phyloP scores from a whole-genome alignment of 1,140 invertebrate genomes.

The Tigriopus japonicus region DNA sequence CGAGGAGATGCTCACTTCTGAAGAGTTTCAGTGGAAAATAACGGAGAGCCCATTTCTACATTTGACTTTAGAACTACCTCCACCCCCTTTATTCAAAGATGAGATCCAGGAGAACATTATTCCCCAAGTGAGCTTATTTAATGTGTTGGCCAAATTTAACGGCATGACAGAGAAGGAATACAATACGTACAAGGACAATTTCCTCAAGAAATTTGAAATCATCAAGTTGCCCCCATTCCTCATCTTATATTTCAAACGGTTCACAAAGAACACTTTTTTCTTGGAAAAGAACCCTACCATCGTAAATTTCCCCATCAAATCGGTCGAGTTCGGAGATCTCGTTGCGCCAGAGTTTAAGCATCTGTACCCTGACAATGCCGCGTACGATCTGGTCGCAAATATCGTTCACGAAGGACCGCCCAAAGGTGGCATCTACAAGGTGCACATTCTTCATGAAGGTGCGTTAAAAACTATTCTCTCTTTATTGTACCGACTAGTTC shows the following conservation, averaged over 20 bases:
- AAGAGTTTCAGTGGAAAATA: conserved; percentile 69
- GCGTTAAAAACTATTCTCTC: conserved; percentile 21
- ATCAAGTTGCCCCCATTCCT: conserved; percentile 86
- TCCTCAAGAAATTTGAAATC: conserved; percentile 90
- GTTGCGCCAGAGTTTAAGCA: conserved; percentile 61
- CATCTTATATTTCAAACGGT: conserved; percentile 91
- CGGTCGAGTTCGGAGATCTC: conserved; percentile 93
- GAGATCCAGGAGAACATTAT: conserved; percentile 96
- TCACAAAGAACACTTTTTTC: conserved; percentile 97
- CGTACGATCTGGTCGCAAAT: conserved; percentile 93
- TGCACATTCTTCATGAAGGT: conserved; percentile 87
- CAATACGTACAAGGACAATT: conserved; percentile 98
- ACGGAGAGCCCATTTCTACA: conserved; percentile 85
- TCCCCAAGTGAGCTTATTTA: conserved; percentile 88
- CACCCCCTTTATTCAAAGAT: conserved; percentile 89
- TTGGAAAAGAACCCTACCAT: conserved; percentile 99
- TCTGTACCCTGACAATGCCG: conserved; percentile 33
- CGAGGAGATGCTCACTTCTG: conserved; percentile 44
- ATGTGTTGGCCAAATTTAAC: conserved; percentile 87
- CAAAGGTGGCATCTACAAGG: conserved; percentile 77
- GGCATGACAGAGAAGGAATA: conserved; percentile 90
- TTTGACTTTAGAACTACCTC: conserved; percentile 86
- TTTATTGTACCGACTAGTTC: background rate
- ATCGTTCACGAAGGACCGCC: conserved; percentile 97
- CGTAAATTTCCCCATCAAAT: conserved; percentile 98